These are phyloP conservation scores for Wasmannia auropunctata DNA, from an alignment of 1,140 invertebrate species.

Conservation along the genomic window DNA sequence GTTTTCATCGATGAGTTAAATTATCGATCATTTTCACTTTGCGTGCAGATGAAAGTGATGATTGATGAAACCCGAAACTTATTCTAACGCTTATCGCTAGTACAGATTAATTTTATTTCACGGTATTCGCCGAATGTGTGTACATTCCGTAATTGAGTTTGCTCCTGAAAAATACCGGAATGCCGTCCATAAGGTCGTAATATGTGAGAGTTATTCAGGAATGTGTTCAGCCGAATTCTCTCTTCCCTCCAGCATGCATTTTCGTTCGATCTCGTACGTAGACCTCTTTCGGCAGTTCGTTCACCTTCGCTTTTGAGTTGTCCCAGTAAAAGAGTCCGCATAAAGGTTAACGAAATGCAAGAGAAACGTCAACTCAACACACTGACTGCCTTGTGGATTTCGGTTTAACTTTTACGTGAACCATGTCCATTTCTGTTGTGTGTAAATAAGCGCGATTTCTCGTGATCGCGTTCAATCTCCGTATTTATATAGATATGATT, in stretches of 20 bases:
- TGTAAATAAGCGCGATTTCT: not conserved
- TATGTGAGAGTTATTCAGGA: not conserved
- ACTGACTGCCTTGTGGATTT: not conserved
- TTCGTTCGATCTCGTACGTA: not conserved
- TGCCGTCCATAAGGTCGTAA: not conserved
- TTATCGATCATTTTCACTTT: not conserved
- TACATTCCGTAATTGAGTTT: not conserved
- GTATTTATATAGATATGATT: no score
- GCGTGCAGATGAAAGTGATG: no score
- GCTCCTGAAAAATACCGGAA: not conserved
- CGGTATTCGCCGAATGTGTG: not conserved
- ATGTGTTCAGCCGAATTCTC: not conserved
- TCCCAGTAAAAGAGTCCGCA: not conserved
- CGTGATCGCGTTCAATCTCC: not conserved
- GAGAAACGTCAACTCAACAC: slow-evolving; percentile 1
- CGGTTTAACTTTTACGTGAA: slow-evolving; percentile 5
- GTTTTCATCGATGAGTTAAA: not conserved
- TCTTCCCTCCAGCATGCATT: not conserved
- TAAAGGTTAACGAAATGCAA: slow-evolving; percentile 25
- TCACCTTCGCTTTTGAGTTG: not conserved
- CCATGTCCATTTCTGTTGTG: not conserved
- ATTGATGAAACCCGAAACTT: not conserved
- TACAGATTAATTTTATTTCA: not conserved
- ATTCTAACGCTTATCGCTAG: not conserved
- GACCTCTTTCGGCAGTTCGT: slow-evolving; percentile 10